phyloP scores from a whole-genome alignment of 2,888 invertebrate species.

The Panzeria rudis region DNA sequence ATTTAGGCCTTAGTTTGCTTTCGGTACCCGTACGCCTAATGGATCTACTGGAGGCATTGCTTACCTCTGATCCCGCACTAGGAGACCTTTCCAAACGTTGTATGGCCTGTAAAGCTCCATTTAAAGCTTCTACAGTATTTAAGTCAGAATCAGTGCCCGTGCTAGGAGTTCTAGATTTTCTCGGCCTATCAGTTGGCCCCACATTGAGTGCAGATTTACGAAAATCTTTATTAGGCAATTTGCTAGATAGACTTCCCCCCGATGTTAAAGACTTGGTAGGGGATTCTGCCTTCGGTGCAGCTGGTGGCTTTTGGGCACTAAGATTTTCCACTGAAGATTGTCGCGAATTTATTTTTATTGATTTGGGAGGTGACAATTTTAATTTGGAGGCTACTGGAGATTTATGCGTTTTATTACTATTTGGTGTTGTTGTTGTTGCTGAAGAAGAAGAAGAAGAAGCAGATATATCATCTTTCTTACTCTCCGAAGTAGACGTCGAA shows the following conservation, averaged over 20 bases:
- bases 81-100: constrained; percentile 83
- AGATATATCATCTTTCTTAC: constrained; percentile 61
- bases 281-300: constrained; percentile 81
- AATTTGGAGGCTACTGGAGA: constrained; percentile 75
- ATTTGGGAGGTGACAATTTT: constrained; percentile 81
- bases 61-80: constrained; percentile 84
- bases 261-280: constrained; percentile 82
- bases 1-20: constrained; percentile 80
- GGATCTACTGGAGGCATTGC: constrained; percentile 83
- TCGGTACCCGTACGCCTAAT: constrained; percentile 82
- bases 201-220: constrained; percentile 90
- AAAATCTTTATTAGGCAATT: constrained; percentile 88
- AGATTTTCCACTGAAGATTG: constrained; percentile 82
- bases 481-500: constrained; percentile 67
- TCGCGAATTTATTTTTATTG: constrained; percentile 78
- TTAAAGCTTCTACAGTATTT: constrained; percentile 68
- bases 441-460: constrained; percentile 60
- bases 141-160: constrained; percentile 81
- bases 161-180: constrained; percentile 83
- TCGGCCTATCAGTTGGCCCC: constrained; percentile 83
- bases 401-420: constrained; percentile 22
- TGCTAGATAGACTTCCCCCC: constrained; percentile 83
- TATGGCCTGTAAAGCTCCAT: constrained; percentile 72
- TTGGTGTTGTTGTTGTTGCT: constrained; percentile 47
- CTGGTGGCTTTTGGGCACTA: constrained; percentile 77